Conservation (phyloP, 64 coral and sea anemone species). For the Montipora sp. region DNA sequence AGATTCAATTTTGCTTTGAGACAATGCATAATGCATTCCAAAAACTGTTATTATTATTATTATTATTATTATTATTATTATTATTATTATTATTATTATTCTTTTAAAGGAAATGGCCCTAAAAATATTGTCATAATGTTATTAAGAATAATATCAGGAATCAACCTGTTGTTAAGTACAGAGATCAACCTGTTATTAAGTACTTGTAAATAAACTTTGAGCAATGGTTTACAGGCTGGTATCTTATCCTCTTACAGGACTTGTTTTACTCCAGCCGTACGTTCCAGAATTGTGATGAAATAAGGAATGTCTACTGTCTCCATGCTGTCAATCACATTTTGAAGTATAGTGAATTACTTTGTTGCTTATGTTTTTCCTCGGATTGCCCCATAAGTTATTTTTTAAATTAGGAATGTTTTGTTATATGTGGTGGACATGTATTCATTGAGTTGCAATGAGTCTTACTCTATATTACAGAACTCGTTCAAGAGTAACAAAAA, state of each 20-base stretch:
- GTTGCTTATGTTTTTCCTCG: not conserved
- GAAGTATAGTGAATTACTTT: constrained; percentile 73
- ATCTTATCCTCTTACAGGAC: constrained; percentile 64
- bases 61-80: too few relatives aligned
- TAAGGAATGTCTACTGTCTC: constrained; percentile 84
- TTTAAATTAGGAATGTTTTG: not conserved
- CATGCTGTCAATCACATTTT: constrained; percentile 95
- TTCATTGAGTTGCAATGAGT: not conserved
- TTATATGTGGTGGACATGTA: too few relatives aligned
- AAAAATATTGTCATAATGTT: too few relatives aligned
- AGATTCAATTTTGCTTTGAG: too few relatives aligned
- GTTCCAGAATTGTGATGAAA: constrained; percentile 94
- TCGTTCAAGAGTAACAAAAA: constrained; percentile 84
- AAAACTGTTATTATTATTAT: too few relatives aligned
- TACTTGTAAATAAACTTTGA: not conserved
- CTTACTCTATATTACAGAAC: constrained; percentile 56
- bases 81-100: too few relatives aligned
- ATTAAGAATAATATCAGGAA: too few relatives aligned
- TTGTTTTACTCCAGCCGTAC: constrained; percentile 79
- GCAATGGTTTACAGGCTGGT: not conserved
- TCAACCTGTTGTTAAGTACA: not conserved
- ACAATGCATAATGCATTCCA: too few relatives aligned
- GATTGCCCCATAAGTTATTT: too few relatives aligned
- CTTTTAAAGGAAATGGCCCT: too few relatives aligned
- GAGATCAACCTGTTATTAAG: not conserved